Conservation (phyloP, 2,888 invertebrate species). For the Melieria crassipennis region DNA sequence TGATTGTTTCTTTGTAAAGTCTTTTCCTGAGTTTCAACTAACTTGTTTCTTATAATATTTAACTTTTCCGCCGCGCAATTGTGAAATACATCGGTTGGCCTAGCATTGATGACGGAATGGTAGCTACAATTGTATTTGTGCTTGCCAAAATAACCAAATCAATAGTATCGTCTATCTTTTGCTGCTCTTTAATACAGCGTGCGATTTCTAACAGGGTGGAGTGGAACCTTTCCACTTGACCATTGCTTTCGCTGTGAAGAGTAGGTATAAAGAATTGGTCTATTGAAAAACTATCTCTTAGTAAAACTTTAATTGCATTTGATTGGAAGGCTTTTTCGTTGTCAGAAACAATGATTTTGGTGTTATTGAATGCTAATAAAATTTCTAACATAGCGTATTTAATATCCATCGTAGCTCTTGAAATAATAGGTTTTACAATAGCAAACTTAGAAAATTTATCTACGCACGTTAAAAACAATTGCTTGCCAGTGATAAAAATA, state of each 20-base stretch:
- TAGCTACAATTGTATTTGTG: conserved; percentile 29
- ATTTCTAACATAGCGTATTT: conserved; percentile 10
- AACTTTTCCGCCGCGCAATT: conserved; percentile 2
- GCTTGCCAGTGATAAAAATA: conserved; percentile 10
- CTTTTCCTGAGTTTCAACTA: conserved; percentile 20
- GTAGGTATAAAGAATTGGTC: conserved; percentile 9
- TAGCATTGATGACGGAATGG: conserved; percentile 33
- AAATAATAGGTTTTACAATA: conserved; percentile 28
- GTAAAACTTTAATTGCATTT: conserved; percentile 9
- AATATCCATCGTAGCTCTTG: conserved; percentile 9
- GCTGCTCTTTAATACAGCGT: conserved; percentile 22
- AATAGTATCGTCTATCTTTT: conserved; percentile 1
- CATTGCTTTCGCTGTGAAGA: conserved; percentile 27
- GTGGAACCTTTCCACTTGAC: conserved; percentile 23
- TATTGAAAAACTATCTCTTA: conserved; percentile 11
- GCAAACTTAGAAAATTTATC: background rate
- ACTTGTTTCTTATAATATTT: background rate
- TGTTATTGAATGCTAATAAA: conserved; percentile 10
- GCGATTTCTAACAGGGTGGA: conserved; percentile 27
- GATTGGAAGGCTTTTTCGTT: background rate
- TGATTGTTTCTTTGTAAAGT: conserved; percentile 25
- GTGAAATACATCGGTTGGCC: conserved; percentile 17
- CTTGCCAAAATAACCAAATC: conserved; percentile 11
- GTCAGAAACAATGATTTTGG: background rate
- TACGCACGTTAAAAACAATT: conserved; percentile 10